phyloP scores from a whole-genome alignment of 2,797 vertebrate genomes.

The Amphiprion clarkii region DNA sequence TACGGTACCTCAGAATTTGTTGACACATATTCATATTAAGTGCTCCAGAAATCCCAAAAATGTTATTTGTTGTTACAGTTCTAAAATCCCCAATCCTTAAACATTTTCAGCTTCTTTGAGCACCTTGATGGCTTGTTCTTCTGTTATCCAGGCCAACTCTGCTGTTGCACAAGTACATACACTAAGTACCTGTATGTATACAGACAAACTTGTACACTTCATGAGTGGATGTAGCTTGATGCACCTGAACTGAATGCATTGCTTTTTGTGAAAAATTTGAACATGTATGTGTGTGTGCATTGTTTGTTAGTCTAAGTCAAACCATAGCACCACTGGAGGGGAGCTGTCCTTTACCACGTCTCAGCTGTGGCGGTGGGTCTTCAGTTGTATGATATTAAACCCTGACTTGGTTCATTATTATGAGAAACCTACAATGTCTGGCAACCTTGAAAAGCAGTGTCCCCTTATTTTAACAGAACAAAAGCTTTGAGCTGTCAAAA shows the following conservation, averaged over 20 bases:
- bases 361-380: conserved; percentile 43
- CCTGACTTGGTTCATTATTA: conserved; percentile 28
- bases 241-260: neutral
- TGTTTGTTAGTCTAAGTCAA: conserved; percentile 16
- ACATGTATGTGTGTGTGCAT: neutral
- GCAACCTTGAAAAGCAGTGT: conserved; percentile 57
- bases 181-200: too few relatives aligned
- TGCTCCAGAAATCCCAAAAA: too few relatives aligned
- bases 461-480: conserved; percentile 58
- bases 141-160: too few relatives aligned
- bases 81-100: too few relatives aligned
- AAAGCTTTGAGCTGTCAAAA: conserved; percentile 68
- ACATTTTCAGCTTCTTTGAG: too few relatives aligned
- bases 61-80: too few relatives aligned
- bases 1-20: too few relatives aligned
- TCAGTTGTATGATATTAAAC: conserved; percentile 39
- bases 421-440: conserved; percentile 64
- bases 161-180: too few relatives aligned
- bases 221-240: neutral
- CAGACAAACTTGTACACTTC: neutral
- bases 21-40: too few relatives aligned
- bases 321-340: neutral
- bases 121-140: too few relatives aligned
- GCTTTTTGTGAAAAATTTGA: neutral
- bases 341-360: conserved; percentile 43